phyloP scores from a whole-genome alignment of 2,888 invertebrate genomes.

The Sesamia inferens region DNA sequence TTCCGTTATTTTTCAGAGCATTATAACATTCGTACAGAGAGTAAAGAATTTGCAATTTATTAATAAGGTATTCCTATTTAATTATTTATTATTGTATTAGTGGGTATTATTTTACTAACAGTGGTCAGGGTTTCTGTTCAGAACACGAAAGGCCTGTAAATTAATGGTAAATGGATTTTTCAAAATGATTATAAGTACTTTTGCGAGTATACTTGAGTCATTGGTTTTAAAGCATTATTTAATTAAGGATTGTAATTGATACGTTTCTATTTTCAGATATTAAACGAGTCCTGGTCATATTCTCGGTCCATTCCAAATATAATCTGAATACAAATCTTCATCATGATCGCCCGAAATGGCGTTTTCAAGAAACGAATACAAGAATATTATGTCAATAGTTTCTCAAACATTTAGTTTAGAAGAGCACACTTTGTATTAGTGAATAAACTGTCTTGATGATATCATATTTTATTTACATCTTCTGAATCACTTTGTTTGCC shows the following conservation, averaged over 20 bases:
- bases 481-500: slow-evolving; percentile 1
- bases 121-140: slow-evolving; percentile 20
- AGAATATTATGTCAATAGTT: not conserved
- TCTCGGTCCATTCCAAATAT: no score
- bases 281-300: slow-evolving; percentile 59
- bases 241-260: not conserved
- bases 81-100: no score
- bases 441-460: slow-evolving; percentile 27
- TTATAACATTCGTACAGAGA: slow-evolving; percentile 34
- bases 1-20: slow-evolving; percentile 40
- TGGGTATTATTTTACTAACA: not conserved
- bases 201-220: slow-evolving; percentile 41
- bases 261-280: slow-evolving; percentile 39
- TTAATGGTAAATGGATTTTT: slow-evolving; percentile 49
- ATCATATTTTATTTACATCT: slow-evolving; percentile 4
- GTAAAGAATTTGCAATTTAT: slow-evolving; percentile 39
- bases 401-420: not conserved
- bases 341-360: not conserved
- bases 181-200: slow-evolving; percentile 36
- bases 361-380: not conserved
- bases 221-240: not conserved
- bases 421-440: not conserved
- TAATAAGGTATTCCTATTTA: slow-evolving; percentile 32
- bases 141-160: slow-evolving; percentile 47
- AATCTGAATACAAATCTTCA: slow-evolving; percentile 27